A percentile compares a stretch with the other conserved stretches of the same genome.
Conservation (phyloP, 2,113 vertebrate species). For the Manacus vitellinus region DNA sequence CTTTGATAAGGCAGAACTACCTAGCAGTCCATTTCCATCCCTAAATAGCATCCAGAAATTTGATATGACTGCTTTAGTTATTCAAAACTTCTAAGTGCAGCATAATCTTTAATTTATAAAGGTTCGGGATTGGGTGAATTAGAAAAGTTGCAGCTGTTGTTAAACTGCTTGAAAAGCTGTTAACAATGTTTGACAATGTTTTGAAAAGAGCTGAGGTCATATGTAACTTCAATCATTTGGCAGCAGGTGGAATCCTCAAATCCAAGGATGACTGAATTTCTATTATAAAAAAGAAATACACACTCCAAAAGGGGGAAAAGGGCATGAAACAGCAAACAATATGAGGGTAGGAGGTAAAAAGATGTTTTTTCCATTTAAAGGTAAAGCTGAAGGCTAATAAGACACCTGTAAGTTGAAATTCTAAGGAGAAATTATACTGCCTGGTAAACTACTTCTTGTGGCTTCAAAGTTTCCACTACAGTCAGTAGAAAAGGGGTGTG, state of each 20-base stretch:
- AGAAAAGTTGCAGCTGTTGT: not conserved
- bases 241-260: not conserved
- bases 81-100: not conserved
- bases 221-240: not conserved
- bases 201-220: not conserved
- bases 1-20: not conserved
- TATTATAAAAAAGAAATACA: not conserved
- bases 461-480: not conserved
- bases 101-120: not conserved
- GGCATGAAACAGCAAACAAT: not conserved
- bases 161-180: not conserved
- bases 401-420: not conserved
- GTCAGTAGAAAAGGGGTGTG: not conserved
- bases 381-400: not conserved
- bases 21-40: not conserved
- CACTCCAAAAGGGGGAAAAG: not conserved
- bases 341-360: not conserved
- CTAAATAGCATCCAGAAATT: not conserved
- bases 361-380: not conserved
- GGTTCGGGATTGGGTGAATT: not conserved
- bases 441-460: not conserved
- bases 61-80: not conserved
- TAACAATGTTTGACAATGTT: not conserved
- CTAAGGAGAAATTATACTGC: not conserved
- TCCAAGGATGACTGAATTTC: not conserved